A percentile compares a stretch with the other conserved stretches of the same genome.
phyloP scores from a whole-genome alignment of 2,888 invertebrate genomes.

The Scotopteryx bipunctaria region DNA sequence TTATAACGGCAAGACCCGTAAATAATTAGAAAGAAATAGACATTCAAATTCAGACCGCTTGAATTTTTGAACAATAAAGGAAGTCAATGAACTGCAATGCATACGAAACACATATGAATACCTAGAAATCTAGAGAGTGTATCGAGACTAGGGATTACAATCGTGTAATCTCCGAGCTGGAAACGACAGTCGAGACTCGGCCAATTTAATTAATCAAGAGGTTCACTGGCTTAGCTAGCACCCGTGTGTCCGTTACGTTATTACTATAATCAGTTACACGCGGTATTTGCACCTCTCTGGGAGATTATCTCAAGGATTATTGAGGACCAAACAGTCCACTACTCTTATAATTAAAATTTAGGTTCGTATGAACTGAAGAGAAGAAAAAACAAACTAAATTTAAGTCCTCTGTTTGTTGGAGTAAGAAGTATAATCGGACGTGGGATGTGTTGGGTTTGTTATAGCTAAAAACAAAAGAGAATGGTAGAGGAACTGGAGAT shows the following conservation, averaged over 20 bases:
- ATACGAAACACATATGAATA: not conserved
- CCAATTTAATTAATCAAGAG: conserved; percentile 59
- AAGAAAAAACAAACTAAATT: too few relatives aligned
- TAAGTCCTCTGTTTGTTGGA: too few relatives aligned
- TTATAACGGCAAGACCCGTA: not conserved
- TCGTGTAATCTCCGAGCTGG: too few relatives aligned
- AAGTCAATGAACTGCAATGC: conserved; percentile 12
- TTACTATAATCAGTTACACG: conserved; percentile 61
- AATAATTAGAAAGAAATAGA: conserved; percentile 12
- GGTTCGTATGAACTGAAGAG: too few relatives aligned
- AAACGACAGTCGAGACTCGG: conserved; percentile 39
- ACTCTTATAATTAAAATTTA: too few relatives aligned
- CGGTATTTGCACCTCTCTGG: conserved; percentile 39
- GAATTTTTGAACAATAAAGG: conserved; percentile 11
- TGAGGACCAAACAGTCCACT: too few relatives aligned
- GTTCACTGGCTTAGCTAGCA: conserved; percentile 47
- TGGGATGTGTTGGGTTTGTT: too few relatives aligned
- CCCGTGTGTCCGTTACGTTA: conserved; percentile 48
- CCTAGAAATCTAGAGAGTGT: too few relatives aligned
- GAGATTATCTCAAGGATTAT: not conserved
- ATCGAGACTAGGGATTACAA: too few relatives aligned
- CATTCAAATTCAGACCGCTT: conserved; percentile 2
- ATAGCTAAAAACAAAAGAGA: too few relatives aligned
- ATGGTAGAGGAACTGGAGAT: too few relatives aligned
- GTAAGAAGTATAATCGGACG: too few relatives aligned